Base-by-base conservation (phyloP, 2,888 invertebrate species). In the Cryptosula pallasiana region DNA sequence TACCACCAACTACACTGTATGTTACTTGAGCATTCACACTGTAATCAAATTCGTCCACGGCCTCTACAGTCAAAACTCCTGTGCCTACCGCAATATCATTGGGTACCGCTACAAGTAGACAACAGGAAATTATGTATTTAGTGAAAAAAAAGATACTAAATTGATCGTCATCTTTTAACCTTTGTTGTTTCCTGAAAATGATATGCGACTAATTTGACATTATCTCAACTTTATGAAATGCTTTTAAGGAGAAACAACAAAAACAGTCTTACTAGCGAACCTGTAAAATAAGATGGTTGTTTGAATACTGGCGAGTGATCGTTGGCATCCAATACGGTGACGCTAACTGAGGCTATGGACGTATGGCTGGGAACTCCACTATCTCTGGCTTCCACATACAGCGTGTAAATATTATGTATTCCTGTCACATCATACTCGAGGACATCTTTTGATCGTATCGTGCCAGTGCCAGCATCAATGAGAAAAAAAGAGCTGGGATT, bases 11-110 rank as follows among this genome's bases (percentile, higher is more conserved):
- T 69, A 91, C 86, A 27, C 88, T 85, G 82, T 95, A 95, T 77
- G 91, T 91, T 72, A 95, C 89, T 85, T 94, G 92, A 0, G 94
- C 93, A 85, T 95, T 95, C 34, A 93, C 90, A 0, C 94, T 94
- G 79, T 90, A 92, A 81, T 95, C 94, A 70, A 74, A 72, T 1
- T 2, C 13, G 32, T 63, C 63, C 3, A n/a, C 29, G 16, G 63
- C 63, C 13, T 3, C 5, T 25, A 63, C 63, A 13, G 63, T 63
- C 29, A 63, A 9, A 3, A 32, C n/a, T n/a, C 32, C 63, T 13
- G 29, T 27, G 16, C 32, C 63, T 2, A 63, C 3, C 3, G 27
- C 34, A 63, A 63, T 63, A 5, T 34, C 34, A 34, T 63, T n/a
- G n/a, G 63, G 63, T 13, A 63, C 27, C 9, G 63, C 63, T 63